phyloP scores from a whole-genome alignment of 1,140 invertebrate species.

The Hyles euphorbiae region DNA sequence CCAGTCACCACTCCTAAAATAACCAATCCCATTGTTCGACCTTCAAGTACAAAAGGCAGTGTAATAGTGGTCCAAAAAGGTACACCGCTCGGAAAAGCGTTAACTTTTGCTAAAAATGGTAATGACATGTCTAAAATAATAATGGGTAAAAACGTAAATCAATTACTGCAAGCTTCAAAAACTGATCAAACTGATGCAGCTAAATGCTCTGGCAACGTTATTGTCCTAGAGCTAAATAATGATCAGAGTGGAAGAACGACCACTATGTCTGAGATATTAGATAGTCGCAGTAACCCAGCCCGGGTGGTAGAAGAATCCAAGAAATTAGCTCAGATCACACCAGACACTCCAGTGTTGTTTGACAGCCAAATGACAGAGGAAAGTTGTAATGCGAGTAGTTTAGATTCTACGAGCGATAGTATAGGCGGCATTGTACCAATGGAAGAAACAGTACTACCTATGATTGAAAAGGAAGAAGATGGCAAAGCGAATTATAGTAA shows the following conservation, averaged over 20 bases:
- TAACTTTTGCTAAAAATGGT: conserved; percentile 66
- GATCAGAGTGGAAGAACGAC: conserved; percentile 61
- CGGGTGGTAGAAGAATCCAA: conserved; percentile 35
- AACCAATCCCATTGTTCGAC: conserved; percentile 58
- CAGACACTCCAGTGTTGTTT: conserved; percentile 75
- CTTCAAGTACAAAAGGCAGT: conserved; percentile 59
- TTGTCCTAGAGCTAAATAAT: conserved; percentile 68
- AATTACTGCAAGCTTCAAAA: conserved; percentile 62
- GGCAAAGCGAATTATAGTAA: conserved; percentile 46
- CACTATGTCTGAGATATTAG: conserved; percentile 65
- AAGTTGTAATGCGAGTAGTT: conserved; percentile 59
- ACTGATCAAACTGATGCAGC: conserved; percentile 49
- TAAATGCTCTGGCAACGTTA: conserved; percentile 60
- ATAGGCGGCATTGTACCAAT: conserved; percentile 55
- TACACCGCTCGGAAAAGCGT: conserved; percentile 59
- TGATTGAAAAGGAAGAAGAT: conserved; percentile 44
- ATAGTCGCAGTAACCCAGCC: conserved; percentile 39
- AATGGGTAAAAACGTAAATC: conserved; percentile 70
- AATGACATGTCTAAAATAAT: conserved; percentile 71
- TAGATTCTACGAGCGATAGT: conserved; percentile 63
- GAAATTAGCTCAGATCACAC: conserved; percentile 62
- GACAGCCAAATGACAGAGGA: conserved; percentile 64
- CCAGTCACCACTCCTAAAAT: conserved; percentile 55
- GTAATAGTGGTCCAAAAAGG: conserved; percentile 71
- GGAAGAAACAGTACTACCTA: conserved; percentile 37